Evolutionary conservation across 2,888 invertebrate genomes (phyloP), one percentile per base, ranked within the genome.

Genomic region (Celastrina argiolus): DNA sequence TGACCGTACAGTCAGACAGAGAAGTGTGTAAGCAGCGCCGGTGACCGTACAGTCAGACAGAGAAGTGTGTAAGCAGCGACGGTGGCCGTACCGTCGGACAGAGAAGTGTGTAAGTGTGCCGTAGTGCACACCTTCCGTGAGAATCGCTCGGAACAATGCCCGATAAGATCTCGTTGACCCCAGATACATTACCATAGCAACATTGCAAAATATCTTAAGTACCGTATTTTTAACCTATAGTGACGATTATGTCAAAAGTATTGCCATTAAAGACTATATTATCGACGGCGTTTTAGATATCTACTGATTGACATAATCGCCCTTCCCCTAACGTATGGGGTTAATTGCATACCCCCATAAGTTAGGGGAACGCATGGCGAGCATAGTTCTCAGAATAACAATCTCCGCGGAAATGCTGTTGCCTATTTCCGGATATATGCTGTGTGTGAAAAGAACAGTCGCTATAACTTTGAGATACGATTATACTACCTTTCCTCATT

Each of bases 21-120:
- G 72, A 83, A 80, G 77, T 86, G 76, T 87, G 87, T 82, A 83
- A 88, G 75, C 85, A n/a, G 76, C 84, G 84, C 74, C 85, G 76
- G 16, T 18, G n/a, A 34, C n/a, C 58, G 31, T 31, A 28, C 31
- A 36, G 31, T 22, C 61, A 14, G 14, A 31, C 59, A 18, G 59
- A 34, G 72, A 83, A 80, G 77, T 86, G 76, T 87, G 87, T 82
- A 83, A 88, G 75, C n/a, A n/a, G n/a, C n/a, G n/a, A 59, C n/a
- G n/a, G 16, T 18, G n/a, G 16, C n/a, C 58, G 31, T 31, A 28
- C 31, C 18, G 31, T 22, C 61, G 22, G 14, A 31, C 59, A 18
- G 59, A 34, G 72, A 83, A 80, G 77, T 86, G 76, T 87, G 87
- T 82, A 83, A 88, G 75, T 85, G 76, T 84, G 84, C 74, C 85